Percentiles rank a stretch among this genome's conserved stretches.
Evolutionary conservation across 2,113 vertebrate species (phyloP).

Genomic region (Pseudorasbora parva): DNA sequence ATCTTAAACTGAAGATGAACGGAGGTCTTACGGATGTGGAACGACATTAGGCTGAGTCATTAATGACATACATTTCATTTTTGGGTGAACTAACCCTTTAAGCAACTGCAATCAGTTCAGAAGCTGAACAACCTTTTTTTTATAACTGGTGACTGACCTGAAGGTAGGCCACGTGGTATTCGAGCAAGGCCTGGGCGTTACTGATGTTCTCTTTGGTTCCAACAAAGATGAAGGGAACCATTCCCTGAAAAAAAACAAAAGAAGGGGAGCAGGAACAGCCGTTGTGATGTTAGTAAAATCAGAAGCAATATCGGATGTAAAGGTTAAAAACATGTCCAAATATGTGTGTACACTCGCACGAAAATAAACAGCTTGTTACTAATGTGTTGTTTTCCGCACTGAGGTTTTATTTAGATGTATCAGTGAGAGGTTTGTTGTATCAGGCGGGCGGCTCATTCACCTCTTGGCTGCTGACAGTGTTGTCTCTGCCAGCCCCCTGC

Average conservation of each 20-base stretch:
- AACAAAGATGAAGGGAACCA: conserved; percentile 93
- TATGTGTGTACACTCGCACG: neutral
- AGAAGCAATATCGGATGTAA: neutral
- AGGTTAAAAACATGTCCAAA: neutral
- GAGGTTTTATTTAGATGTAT: conserved; percentile 12
- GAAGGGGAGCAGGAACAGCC: conserved; percentile 19
- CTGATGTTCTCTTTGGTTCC: conserved; percentile 93
- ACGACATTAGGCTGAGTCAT: no score
- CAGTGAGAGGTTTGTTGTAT: conserved; percentile 34
- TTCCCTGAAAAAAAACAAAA: conserved; percentile 74
- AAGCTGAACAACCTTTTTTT: neutral
- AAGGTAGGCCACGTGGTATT: conserved; percentile 91
- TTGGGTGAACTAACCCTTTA: no score
- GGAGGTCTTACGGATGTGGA: no score
- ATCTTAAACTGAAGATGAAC: no score
- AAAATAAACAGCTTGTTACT: neutral
- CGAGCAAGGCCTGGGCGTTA: conserved; percentile 89
- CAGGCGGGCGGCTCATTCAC: conserved; percentile 68
- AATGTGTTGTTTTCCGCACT: conserved; percentile 3
- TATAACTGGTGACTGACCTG: conserved; percentile 75
- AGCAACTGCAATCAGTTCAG: neutral
- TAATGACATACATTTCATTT: no score
- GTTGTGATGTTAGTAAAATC: neutral
- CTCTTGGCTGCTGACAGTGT: conserved; percentile 74
- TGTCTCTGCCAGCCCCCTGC: conserved; percentile 73